These are phyloP conservation scores for Protobothrops flavoviridis DNA, from an alignment of 2,113 vertebrate genomes.

Conservation along the genomic window DNA sequence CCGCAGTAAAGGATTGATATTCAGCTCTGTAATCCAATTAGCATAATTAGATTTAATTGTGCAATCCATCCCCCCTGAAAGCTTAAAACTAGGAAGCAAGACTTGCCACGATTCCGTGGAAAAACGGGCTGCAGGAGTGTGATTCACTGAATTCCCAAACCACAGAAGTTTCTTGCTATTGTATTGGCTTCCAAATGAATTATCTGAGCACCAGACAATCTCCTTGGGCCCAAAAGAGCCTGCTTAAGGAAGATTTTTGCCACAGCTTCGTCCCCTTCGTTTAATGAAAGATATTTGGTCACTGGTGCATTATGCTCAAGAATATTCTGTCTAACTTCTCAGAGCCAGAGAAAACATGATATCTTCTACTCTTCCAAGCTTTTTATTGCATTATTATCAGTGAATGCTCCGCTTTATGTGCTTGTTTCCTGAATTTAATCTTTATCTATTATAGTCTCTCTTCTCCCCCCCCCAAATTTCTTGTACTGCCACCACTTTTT, in stretches of 20 bases:
- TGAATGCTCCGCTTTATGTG: too few relatives aligned
- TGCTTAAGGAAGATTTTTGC: not conserved
- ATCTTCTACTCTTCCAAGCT: not conserved
- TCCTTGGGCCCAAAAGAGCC: not conserved
- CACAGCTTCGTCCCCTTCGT: not conserved
- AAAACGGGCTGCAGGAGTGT: not conserved
- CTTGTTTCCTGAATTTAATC: not conserved
- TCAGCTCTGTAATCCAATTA: constrained; percentile 14
- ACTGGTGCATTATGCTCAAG: not conserved
- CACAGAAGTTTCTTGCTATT: not conserved
- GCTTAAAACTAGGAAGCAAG: not conserved
- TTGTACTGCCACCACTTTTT: not conserved
- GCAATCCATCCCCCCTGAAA: not conserved
- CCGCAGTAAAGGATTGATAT: not conserved
- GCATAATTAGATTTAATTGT: constrained; percentile 9
- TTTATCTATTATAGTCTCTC: not conserved
- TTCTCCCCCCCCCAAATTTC: not conserved
- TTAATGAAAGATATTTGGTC: not conserved
- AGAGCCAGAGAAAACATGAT: not conserved
- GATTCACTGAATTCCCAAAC: not conserved
- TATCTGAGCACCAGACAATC: not conserved
- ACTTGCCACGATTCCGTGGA: not conserved
- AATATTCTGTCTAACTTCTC: not conserved
- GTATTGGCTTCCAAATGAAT: not conserved
- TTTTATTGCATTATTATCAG: not conserved